Percentiles rank a stretch among this genome's conserved stretches.
These are phyloP conservation scores for Beroe ovata DNA, from an alignment of 37 sponge, comb jelly and placozoan species.

Conservation along the genomic window DNA sequence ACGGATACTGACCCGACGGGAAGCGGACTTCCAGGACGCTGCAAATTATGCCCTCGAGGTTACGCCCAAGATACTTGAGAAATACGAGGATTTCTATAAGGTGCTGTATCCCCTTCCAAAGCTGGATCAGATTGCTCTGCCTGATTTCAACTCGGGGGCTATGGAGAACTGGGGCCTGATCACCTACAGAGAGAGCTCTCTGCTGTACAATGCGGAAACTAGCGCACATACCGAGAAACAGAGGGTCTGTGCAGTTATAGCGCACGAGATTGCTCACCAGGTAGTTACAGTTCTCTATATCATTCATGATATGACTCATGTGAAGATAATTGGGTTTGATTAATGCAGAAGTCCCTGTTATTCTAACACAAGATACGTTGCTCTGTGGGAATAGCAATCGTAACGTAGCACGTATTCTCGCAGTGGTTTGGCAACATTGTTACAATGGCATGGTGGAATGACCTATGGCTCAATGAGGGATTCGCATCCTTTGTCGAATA, in stretches of 20 bases:
- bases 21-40: constrained; percentile 69
- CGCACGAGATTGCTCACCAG: constrained; percentile 97
- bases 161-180: constrained; percentile 99
- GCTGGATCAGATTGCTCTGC: constrained; percentile 94
- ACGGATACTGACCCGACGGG: constrained; percentile 68
- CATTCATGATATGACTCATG: no score
- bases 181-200: constrained; percentile 89
- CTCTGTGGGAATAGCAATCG: no score
- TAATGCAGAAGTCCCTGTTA: no score
- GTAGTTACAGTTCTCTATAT: no score
- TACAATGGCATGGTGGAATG: constrained; percentile 99
- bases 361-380: no score
- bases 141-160: constrained; percentile 91
- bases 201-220: constrained; percentile 74
- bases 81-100: constrained; percentile 82
- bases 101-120: constrained; percentile 88
- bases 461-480: constrained; percentile 98
- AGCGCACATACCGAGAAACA: constrained; percentile 76
- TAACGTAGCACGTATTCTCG: no score
- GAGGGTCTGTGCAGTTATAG: constrained; percentile 84
- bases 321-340: no score
- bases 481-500: constrained; percentile 93
- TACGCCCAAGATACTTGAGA: constrained; percentile 70
- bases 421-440: constrained; percentile 99
- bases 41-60: constrained; percentile 77